These are phyloP conservation scores for Neodiprion virginianus DNA, from an alignment of 1,140 invertebrate genomes.

Conservation along the genomic window DNA sequence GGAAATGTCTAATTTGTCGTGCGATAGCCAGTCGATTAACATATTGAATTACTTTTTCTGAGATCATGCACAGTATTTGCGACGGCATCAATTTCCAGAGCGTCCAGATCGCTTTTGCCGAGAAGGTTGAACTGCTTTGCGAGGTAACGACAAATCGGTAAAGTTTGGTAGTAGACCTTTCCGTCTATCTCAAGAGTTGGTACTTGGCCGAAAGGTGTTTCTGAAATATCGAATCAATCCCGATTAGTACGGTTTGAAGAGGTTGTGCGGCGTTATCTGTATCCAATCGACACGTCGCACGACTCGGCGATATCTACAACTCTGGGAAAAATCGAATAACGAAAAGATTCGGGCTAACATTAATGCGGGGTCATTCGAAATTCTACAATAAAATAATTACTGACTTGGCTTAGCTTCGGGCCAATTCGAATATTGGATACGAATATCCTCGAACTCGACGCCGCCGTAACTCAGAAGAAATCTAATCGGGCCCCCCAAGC, in stretches of 20 bases:
- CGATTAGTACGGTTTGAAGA: too few relatives aligned
- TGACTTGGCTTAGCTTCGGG: conserved; percentile 61
- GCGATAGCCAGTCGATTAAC: too few relatives aligned
- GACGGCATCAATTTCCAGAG: conserved; percentile 50
- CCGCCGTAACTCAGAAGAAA: conserved; percentile 70
- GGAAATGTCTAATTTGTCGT: too few relatives aligned
- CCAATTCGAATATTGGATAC: conserved; percentile 60
- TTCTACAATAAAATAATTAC: conserved; percentile 18
- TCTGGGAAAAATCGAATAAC: too few relatives aligned
- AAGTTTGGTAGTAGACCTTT: conserved; percentile 58
- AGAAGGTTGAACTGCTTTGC: conserved; percentile 61
- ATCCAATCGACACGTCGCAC: too few relatives aligned
- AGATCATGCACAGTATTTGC: conserved; percentile 49
- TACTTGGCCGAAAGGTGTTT: conserved; percentile 63
- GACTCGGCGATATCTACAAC: too few relatives aligned
- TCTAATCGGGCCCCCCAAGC: conserved; percentile 73
- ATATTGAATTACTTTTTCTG: conserved; percentile 39
- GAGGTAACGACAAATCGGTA: conserved; percentile 65
- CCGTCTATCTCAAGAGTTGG: conserved; percentile 67
- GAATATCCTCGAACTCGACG: conserved; percentile 71
- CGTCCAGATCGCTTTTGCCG: conserved; percentile 59
- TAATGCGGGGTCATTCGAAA: too few relatives aligned
- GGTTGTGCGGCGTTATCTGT: too few relatives aligned
- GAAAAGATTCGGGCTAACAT: too few relatives aligned
- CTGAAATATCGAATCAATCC: conserved; percentile 35